Evolutionary conservation across 2,888 invertebrate species (phyloP).

Genomic region (Diplolepis rosae): DNA sequence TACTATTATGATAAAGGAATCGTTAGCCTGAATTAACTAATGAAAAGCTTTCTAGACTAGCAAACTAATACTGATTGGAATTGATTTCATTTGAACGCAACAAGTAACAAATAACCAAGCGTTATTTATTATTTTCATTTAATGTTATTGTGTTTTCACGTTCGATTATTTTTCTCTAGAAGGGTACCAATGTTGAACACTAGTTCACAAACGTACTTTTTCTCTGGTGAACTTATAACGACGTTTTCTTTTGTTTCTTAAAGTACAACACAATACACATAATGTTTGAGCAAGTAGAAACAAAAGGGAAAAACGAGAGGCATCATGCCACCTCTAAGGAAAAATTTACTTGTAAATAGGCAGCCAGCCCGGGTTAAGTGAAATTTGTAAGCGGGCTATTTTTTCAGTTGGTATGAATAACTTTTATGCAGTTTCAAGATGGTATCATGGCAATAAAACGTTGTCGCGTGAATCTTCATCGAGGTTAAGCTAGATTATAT

Average conservation of each 20-base stretch:
- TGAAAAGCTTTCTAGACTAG: too few species aligned
- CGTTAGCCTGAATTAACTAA: too few species aligned
- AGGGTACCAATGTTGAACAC: too few species aligned
- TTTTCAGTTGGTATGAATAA: conserved; percentile 2
- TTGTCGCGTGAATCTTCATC: conserved; percentile 21
- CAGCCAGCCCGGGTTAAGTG: background rate
- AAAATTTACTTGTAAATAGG: background rate
- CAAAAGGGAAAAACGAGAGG: conserved; percentile 8
- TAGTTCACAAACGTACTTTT: background rate
- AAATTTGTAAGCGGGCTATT: conserved; percentile 12
- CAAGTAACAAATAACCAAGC: too few species aligned
- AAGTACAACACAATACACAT: background rate
- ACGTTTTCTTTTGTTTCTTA: conserved; percentile 2
- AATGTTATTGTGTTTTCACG: too few species aligned
- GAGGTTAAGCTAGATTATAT: conserved; percentile 23
- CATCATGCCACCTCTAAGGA: background rate
- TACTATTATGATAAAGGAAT: too few species aligned
- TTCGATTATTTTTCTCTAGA: too few species aligned
- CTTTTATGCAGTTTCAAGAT: conserved; percentile 17
- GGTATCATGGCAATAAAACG: background rate
- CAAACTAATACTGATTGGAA: too few species aligned
- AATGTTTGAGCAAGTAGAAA: conserved; percentile 10
- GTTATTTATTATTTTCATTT: too few species aligned
- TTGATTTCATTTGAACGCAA: too few species aligned
- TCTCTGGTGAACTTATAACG: background rate